phyloP scores from a whole-genome alignment of 92 coral and sea anemone genomes.

The Scolanthus callimorphus region DNA sequence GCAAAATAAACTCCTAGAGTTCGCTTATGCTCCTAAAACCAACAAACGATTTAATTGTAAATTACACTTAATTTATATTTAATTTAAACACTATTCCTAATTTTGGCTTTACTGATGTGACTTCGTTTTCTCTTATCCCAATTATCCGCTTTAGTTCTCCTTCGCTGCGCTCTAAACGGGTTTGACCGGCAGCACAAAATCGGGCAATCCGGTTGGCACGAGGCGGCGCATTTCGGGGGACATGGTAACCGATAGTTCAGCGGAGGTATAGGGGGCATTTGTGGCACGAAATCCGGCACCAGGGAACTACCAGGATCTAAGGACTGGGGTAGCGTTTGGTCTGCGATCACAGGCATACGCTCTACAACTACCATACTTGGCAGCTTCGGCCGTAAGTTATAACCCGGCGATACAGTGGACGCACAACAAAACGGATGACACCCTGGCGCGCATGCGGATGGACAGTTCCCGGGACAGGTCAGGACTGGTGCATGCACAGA shows the following conservation, averaged over 20 bases:
- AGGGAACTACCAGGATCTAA: background rate
- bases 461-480: conserved; percentile 17
- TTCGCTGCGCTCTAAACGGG: conserved; percentile 1
- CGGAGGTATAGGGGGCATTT: too few species aligned
- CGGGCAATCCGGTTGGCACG: background rate
- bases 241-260: too few species aligned
- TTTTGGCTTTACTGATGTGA: too few species aligned
- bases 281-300: too few species aligned
- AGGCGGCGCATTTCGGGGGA: background rate
- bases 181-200: background rate
- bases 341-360: background rate
- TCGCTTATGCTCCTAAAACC: too few species aligned
- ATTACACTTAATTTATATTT: too few species aligned
- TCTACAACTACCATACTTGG: background rate
- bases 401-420: background rate
- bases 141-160: too few species aligned
- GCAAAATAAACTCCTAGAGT: too few species aligned
- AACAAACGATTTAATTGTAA: too few species aligned
- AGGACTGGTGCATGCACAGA: conserved; percentile 8
- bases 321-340: background rate
- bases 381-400: background rate
- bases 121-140: background rate
- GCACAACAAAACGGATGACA: conserved; percentile 19
- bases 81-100: too few species aligned
- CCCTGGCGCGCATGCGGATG: conserved; percentile 13